Base-by-base conservation (phyloP, 2,888 invertebrate genomes). In the Pseudococcus jackbeardsleyi region DNA sequence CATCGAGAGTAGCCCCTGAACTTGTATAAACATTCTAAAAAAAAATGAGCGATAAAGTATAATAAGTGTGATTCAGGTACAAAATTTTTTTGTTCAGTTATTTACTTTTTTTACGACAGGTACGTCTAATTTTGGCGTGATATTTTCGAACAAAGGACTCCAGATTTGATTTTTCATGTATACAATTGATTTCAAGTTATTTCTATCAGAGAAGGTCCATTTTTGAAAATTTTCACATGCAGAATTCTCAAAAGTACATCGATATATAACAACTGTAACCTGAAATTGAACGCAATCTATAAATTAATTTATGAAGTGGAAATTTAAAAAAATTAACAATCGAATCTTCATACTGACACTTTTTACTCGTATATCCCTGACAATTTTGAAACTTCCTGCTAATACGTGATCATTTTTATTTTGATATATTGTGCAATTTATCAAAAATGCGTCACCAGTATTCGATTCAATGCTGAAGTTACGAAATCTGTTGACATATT, bases 151-250 rank as follows among this genome's bases (percentile, higher is more conserved):
- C 1, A 72, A 19, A n/a, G 72, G 72, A 17, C 33, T 26, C 72
- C 72, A 72, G 0, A 72, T 2, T 72, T 72, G 72, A 72, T 72
- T 72, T 33, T 72, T 72, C 72, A 72, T 72, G 22, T 72, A 26
- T 8, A 72, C 12, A 26, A 72, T 6, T 15, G 19, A 22, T 19
- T 72, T 72, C 7, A 33, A 12, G 26, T 19, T 46, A 46, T 46
- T 46, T 12, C 9, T 59, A n/a, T 59, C 59, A n/a, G 15, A 1
- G 9, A 59, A 59, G 17, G 6, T 59, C 59, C 59, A 59, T 59
- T 59, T 59, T 22, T 72, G 72, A 22, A 72, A 72, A 72, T 72
- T 72, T 72, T 72, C 72, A 15, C 72, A 72, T 0, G 22, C 33
- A 11, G 72, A 0, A 8, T 22, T 26, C 33, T 72, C 72, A 9